Conservation (phyloP, 2,113 vertebrate genomes). For the Nothoprocta pentlandii region DNA sequence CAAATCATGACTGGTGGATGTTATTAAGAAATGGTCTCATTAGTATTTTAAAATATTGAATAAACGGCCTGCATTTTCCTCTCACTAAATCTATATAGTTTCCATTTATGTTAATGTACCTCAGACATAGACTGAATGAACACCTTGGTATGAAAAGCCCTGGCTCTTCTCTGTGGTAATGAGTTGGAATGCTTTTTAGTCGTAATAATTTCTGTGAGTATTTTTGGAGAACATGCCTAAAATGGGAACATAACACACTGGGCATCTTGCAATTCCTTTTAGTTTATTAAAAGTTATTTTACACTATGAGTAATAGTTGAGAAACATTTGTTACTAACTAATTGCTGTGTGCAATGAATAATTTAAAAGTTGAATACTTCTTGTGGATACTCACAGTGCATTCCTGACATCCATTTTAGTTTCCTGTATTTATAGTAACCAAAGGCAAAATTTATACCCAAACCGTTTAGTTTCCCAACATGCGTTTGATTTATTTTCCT, state of each 20-base stretch:
- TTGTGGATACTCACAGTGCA: background rate
- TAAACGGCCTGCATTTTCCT: background rate
- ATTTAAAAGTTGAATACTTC: background rate
- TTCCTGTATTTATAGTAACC: background rate
- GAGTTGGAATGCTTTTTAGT: background rate
- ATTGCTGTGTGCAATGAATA: background rate
- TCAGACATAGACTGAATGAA: background rate
- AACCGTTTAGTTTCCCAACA: constrained; percentile 23
- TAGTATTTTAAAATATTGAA: background rate
- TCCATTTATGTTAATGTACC: background rate
- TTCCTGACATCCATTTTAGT: constrained; percentile 17
- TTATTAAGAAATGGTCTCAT: background rate
- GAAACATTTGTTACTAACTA: background rate
- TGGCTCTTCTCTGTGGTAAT: background rate
- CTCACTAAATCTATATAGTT: background rate
- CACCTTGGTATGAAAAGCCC: background rate
- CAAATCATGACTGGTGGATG: background rate
- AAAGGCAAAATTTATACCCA: constrained; percentile 34
- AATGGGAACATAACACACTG: background rate
- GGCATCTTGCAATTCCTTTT: background rate
- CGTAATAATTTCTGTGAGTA: background rate
- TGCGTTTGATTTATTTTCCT: constrained; percentile 57
- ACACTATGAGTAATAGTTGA: background rate
- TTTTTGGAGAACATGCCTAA: background rate
- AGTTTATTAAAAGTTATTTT: constrained; percentile 21